Evolutionary conservation across 2,797 vertebrate species (phyloP), one percentile per base, ranked within the genome.

Genomic region (Menidia menidia): DNA sequence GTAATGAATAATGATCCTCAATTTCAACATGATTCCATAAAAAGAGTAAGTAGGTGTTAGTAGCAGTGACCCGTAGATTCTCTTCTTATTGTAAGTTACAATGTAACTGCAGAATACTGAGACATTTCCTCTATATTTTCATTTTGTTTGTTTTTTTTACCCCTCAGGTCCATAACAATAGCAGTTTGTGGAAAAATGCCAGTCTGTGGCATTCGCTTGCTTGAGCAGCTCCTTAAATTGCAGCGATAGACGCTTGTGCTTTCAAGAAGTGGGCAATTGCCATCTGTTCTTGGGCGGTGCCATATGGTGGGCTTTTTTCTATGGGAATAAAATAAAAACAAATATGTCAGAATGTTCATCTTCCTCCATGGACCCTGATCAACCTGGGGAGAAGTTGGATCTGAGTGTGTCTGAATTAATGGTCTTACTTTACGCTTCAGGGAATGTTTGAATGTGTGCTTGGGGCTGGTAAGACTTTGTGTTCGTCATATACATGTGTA

Each of bases 261-360:
- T 92, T 94, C 91, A 92, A 90, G 87, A 93, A 92, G 92, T 92
- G 92, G 94, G 94, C 92, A 94, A 95, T 95, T 90, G 93, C 94
- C 95, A 96, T 95, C 94, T 96, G 92, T 93, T 95, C 91, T 89
- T 89, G 75, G 92, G 89, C 82, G 86, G 93, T 87, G 93, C 93
- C 95, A 96, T 96, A 96, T 96, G 95, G 94, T 86, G 73, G 90
- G 90, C 89, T 92, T 95, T 95, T 96, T 93, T 94, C 92, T 88
- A 77, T 73, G 92, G 91, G 92, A 94, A 94, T 89, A 92, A 94
- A 94, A 94, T 94, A 94, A 94, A 94, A 95, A 95, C 93, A 94
- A 95, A 96, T 94, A 96, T 96, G 93, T 96, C 95, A 95, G 90
- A 95, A 95, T 94, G 90, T 88, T 91, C 90, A 84, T 92, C 92